Base-by-base conservation (phyloP, 2,113 vertebrate genomes). In the Acrocephalus arundinaceus region DNA sequence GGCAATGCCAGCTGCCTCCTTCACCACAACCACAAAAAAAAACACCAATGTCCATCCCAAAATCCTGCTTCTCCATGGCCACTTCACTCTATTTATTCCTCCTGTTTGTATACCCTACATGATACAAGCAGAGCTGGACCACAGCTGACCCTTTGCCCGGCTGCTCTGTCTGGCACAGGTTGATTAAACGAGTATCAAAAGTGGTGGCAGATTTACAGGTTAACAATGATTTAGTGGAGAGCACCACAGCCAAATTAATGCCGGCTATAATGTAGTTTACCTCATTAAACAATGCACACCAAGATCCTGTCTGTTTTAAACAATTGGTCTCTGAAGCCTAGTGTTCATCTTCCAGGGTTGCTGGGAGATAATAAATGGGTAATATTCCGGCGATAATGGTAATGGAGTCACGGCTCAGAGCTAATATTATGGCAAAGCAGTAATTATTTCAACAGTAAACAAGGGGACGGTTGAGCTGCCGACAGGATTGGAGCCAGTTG, bases 391-490 rank as follows among this genome's bases (percentile, higher is more conserved):
- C 25, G 96, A 98, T 98, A 98, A 98, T 97, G 97, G 97, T 98
- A 97, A 98, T 97, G 97, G 97, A 98, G 98, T 98, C 98, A 98
- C 88, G 97, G 98, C 97, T 98, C 98, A 98, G 97, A 98, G 98
- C 98, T 98, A 98, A 98, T 98, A 98, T 98, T 98, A 98, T 98
- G 97, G 98, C 97, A 98, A 98, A 98, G 97, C 96, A 97, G 98
- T 98, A 98, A 98, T 98, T 98, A 98, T 98, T 98, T 98, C 98
- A 97, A 98, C 97, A 98, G 98, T 98, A 98, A 98, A 98, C 98
- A 98, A 98, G 98, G 97, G 97, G 97, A 98, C 39, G 97, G 97
- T 98, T 98, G 97, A 97, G 97, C 96, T 97, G 97, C 93, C 55
- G 70, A 97, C 96, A 98, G 97, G 96, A 97, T 92, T 89, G 95